Conservation (phyloP, 2,113 vertebrate genomes). For the Poicephalus meyeri region DNA sequence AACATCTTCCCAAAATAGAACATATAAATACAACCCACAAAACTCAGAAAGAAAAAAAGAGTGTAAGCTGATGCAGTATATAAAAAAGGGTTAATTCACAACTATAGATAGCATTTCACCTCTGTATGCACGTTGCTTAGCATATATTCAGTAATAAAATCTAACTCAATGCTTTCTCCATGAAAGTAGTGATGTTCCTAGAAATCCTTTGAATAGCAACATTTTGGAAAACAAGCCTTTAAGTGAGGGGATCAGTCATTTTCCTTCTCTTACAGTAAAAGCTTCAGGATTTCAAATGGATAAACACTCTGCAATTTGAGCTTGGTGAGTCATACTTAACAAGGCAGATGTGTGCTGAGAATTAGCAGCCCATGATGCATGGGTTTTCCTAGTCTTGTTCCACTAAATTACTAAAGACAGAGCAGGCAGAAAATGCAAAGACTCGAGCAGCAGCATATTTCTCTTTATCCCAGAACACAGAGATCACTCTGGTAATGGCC, state of each 20-base stretch:
- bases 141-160: not conserved
- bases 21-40: not conserved
- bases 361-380: not conserved
- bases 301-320: slow-evolving; percentile 44
- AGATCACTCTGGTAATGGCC: not conserved
- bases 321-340: slow-evolving; percentile 47
- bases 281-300: slow-evolving; percentile 42
- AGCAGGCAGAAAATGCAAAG: not conserved
- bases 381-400: not conserved
- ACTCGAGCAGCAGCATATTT: not conserved
- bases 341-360: not conserved
- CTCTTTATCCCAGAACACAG: not conserved
- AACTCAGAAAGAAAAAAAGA: not conserved
- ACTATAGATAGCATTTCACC: not conserved
- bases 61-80: not conserved
- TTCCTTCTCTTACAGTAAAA: slow-evolving; percentile 39
- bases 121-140: not conserved
- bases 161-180: not conserved
- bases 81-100: not conserved
- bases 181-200: not conserved
- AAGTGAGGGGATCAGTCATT: slow-evolving; percentile 25
- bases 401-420: not conserved
- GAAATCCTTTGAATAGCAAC: not conserved
- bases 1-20: not conserved
- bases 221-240: not conserved